Base-by-base conservation (phyloP, 1,140 invertebrate species). In the Heliconius hewitsoni region DNA sequence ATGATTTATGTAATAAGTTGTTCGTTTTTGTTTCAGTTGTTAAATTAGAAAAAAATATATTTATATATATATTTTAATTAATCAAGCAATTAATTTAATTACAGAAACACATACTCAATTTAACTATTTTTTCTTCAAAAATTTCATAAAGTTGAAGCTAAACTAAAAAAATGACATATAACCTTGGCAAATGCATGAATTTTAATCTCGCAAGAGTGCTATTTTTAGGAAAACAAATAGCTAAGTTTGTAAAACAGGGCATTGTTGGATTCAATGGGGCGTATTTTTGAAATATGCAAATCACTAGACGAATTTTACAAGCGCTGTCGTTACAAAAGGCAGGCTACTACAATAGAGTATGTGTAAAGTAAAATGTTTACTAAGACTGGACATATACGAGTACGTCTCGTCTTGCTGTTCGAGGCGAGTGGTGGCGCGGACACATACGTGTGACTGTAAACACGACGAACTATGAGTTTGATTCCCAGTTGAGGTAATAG, bases 251-350 rank as follows among this genome's bases (percentile, higher is more conserved):
- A 57, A 57, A 57, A 23, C 19, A 57, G 11, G 9, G 23, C 57
- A 16, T 27, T 66, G 13, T 23, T 18, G 6, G 18, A 34, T 23
- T 42, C n/a, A 55, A 74, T 52, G n/a, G 23, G 18, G 2, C 73
- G 37, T 57, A 57, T 42, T 74, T 37, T 19, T 27, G 8, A 34
- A 74, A 74, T 57, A 74, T 74, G 57, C 13, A 74, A 74, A 74
- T 74, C 50, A 34, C 18, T 27, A 57, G 18, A 57, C 73, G 50
- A 57, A 74, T 57, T 34, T 74, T 18, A 74, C 73, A 60, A 57
- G 34, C 27, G 50, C 34, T 57, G 18, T 37, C 13, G 57, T 27
- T 55, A 37, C 73, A 39, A 55, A 57, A 74, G 19, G 16, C 27
- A 74, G 3, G 23, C 27, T 27, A 66, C 11, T 27, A 66, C 23